A percentile compares a stretch with the other conserved stretches of the same genome.
These are phyloP conservation scores for Catocala nupta DNA, from an alignment of 2,888 invertebrate genomes.

Conservation along the genomic window DNA sequence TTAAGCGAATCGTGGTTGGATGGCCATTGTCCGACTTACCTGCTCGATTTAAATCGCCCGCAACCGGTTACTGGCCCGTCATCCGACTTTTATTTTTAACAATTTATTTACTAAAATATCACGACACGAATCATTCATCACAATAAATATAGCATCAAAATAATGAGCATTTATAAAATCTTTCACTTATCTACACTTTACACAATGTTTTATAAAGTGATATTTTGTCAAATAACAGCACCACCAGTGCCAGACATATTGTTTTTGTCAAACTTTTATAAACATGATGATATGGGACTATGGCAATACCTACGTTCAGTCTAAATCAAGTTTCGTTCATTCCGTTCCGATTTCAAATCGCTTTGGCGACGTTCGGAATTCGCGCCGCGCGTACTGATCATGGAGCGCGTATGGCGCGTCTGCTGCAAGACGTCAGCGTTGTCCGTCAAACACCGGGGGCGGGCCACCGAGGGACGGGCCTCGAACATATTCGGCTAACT, in stretches of 20 bases:
- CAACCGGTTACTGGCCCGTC: slow-evolving; percentile 75
- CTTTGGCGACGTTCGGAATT: slow-evolving; percentile 61
- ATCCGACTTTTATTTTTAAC: slow-evolving; percentile 75
- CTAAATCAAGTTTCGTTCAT: slow-evolving; percentile 55
- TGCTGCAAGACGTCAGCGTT: slow-evolving; percentile 64
- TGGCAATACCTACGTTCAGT: slow-evolving; percentile 56
- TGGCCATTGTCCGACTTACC: slow-evolving; percentile 83
- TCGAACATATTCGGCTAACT: slow-evolving; percentile 68
- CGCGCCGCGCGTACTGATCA: slow-evolving; percentile 74
- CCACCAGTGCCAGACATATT: slow-evolving; percentile 35
- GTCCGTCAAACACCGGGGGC: slow-evolving; percentile 71
- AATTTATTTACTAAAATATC: slow-evolving; percentile 75
- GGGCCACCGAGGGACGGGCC: slow-evolving; percentile 68
- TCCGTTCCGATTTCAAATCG: slow-evolving; percentile 61
- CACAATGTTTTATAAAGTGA: slow-evolving; percentile 34
- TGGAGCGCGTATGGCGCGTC: slow-evolving; percentile 74
- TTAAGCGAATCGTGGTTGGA: slow-evolving; percentile 80
- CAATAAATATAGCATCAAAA: slow-evolving; percentile 52
- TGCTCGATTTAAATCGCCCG: slow-evolving; percentile 76
- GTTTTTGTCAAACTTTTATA: slow-evolving; percentile 28
- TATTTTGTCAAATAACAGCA: slow-evolving; percentile 15
- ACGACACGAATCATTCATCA: slow-evolving; percentile 65
- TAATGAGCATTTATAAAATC: slow-evolving; percentile 40
- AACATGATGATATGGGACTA: slow-evolving; percentile 27
- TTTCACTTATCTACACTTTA: slow-evolving; percentile 40